Evolutionary conservation across 2,888 invertebrate species (phyloP), one percentile per base, ranked within the genome.

Genomic region (Pseudolycoriella hygida): DNA sequence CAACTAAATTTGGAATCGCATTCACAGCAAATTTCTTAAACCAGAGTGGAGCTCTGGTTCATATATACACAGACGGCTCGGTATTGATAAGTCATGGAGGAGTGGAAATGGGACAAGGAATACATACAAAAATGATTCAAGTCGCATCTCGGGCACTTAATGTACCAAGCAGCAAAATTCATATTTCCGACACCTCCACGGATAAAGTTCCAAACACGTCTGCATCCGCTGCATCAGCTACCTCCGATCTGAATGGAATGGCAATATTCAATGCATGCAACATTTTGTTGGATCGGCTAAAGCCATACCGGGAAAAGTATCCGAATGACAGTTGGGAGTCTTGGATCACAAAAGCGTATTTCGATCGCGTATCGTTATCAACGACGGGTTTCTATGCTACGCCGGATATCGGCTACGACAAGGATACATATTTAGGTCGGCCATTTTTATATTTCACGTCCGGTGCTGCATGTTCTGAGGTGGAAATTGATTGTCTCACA

Each of bases 111-210:
- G 96, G 96, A 0, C 96, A 96, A 67, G 96, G 96, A 2, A 68
- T 97, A 3, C 86, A 93, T 59, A 96, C 89, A 0, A 96, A 96
- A 70, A 89, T 93, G 83, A 79, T 89, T 45, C 93, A 94, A 73
- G 79, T 89, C 11, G 86, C 88, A 3, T 81, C 87, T 40, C 70
- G 79, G 49, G 72, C 71, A 1, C 66, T 92, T 12, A 77, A 73
- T 43, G 74, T 87, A 30, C 75, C 82, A 3, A 60, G 73, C 0
- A 74, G 78, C 1, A 73, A 76, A 55, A 86, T 90, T 54, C 82
- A 87, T 57, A 78, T 88, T 12, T 74, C 75, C 19, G 90, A 90
- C 61, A 86, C 87, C 0, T 66, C 83, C 1, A 89, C 89, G 0
- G 90, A 92, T 58, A 90, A 88, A 69, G 85, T 92, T 1, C 89